Evolutionary conservation across 2,797 vertebrate species (phyloP), one percentile per base, ranked within the genome.

Genomic region (Pseudochaenichthys georgianus): DNA sequence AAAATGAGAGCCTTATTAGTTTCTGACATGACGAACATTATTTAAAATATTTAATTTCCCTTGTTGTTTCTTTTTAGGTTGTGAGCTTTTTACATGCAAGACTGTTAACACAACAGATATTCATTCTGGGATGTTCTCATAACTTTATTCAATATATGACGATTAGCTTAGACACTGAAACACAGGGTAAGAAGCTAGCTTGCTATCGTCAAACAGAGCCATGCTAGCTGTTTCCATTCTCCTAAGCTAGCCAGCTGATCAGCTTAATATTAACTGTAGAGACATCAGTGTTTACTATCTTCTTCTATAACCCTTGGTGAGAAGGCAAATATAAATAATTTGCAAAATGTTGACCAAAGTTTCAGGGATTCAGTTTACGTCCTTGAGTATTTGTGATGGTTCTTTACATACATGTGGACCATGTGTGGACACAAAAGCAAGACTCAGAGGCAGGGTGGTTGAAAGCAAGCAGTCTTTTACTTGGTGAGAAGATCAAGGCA

Each of bases 41-140:
- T 28, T 28, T 4, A 28, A 74, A 74, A 64, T n/a, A 69, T 67
- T 76, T 17, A 9, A 54, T 48, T 69, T 51, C 11, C n/a, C 9
- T 54, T 19, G 19, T 19, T 15, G 5, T 19, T 66, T 0, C 4
- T 13, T 59, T 43, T 55, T 21, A 0, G 4, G 1, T 16, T 2
- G 2, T 57, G 28, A 28, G 28, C 4, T 28, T 61, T 65, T 54
- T 57, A 73, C 42, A 12, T 62, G 15, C 9, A 19, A 42, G n/a
- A 31, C 41, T 19, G 12, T 48, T 21, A 13, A 34, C 46, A 8
- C 3, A 15, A 52, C 7, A 13, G 0, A 41, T 64, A 0, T 15
- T 38, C 3, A 11, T 28, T 62, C 48, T 31, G 38, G 23, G 4
- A 13, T 45, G 47, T 46, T 46, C 31, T 28, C n/a, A 21, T 34